Conservation (phyloP, 2,797 vertebrate species). For the Miichthys miiuy region DNA sequence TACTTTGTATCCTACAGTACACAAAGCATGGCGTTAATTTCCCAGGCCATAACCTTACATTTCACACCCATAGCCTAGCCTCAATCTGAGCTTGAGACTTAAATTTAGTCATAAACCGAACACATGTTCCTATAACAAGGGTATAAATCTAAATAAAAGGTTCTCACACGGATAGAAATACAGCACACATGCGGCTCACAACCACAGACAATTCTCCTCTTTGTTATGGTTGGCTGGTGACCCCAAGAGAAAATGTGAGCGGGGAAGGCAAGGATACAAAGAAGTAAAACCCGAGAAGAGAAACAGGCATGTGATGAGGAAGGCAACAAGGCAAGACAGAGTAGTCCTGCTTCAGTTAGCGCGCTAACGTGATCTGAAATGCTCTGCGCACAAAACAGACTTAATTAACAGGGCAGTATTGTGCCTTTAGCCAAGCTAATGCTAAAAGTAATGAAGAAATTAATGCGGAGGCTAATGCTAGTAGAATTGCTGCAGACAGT, state of each 20-base stretch:
- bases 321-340: conserved; percentile 74
- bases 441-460: conserved; percentile 66
- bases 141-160: conserved; percentile 26
- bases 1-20: not conserved
- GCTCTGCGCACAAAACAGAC: conserved; percentile 56
- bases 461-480: conserved; percentile 60
- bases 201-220: conserved; percentile 36
- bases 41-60: not conserved
- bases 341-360: conserved; percentile 66
- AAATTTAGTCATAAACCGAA: not conserved
- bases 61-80: conserved; percentile 25
- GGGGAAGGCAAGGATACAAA: conserved; percentile 41
- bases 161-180: conserved; percentile 34
- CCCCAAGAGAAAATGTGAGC: conserved; percentile 61
- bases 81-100: not conserved
- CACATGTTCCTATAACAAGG: conserved; percentile 26
- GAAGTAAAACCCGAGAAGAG: conserved; percentile 48
- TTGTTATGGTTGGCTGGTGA: conserved; percentile 70
- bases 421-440: conserved; percentile 59
- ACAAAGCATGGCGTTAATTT: conserved; percentile 28
- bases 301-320: conserved; percentile 70
- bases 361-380: conserved; percentile 68
- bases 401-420: conserved; percentile 69
- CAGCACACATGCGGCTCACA: conserved; percentile 20
- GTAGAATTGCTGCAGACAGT: conserved; percentile 52